Percentiles rank a stretch among this genome's conserved stretches.
Evolutionary conservation across 2,888 invertebrate species (phyloP).

Genomic region (Parelbella ahira): DNA sequence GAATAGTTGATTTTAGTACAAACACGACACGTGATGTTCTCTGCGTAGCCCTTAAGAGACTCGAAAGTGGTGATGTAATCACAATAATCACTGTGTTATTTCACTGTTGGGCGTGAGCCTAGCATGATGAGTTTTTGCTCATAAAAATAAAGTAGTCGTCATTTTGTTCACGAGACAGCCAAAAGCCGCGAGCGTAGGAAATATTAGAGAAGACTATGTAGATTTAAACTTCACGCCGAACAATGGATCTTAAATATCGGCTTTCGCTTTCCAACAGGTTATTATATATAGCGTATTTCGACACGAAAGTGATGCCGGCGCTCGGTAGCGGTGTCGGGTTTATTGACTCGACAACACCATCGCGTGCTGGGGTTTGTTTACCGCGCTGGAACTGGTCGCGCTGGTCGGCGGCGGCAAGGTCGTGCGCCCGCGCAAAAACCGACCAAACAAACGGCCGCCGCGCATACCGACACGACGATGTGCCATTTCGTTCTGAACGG

Average conservation of each 20-base stretch:
- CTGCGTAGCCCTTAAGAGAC: too few relatives aligned
- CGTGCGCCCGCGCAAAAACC: conserved; percentile 65
- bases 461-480: conserved; percentile 56
- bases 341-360: conserved; percentile 51
- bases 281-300: conserved; percentile 22
- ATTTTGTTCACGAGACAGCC: too few relatives aligned
- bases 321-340: conserved; percentile 33
- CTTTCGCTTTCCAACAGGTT: conserved; percentile 26
- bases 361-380: conserved; percentile 71
- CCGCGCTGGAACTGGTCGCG: conserved; percentile 61
- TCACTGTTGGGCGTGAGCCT: too few relatives aligned
- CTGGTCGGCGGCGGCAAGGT: conserved; percentile 76
- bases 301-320: conserved; percentile 12
- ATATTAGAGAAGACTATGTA: too few relatives aligned
- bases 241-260: conserved; percentile 16
- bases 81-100: too few relatives aligned
- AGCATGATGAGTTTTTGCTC: too few relatives aligned
- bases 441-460: conserved; percentile 32
- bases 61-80: too few relatives aligned
- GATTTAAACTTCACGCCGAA: too few relatives aligned
- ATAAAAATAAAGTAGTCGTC: too few relatives aligned
- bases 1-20: too few relatives aligned
- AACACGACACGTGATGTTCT: too few relatives aligned
- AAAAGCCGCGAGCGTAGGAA: too few relatives aligned
- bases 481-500: conserved; percentile 25